Percentiles rank a stretch among this genome's conserved stretches.
Evolutionary conservation across 2,797 vertebrate genomes (phyloP).

Genomic region (Cetoscarus ocellatus): DNA sequence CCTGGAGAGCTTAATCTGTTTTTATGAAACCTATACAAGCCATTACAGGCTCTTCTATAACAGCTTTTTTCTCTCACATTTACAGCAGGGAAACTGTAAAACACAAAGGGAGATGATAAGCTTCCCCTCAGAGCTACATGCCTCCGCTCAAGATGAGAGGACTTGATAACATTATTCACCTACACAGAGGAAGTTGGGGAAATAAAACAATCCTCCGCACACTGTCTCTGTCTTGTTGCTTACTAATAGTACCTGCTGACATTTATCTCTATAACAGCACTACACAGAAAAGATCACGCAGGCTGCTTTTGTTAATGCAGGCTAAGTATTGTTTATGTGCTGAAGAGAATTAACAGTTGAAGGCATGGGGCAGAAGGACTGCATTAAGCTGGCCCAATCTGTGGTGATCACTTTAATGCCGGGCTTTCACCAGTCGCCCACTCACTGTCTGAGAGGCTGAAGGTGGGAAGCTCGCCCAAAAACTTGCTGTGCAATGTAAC

Average conservation of each 20-base stretch:
- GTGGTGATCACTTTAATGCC: conserved; percentile 54
- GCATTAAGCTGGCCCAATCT: conserved; percentile 44
- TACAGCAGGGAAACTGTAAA: conserved; percentile 40
- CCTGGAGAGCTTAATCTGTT: conserved; percentile 30
- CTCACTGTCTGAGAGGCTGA: conserved; percentile 52
- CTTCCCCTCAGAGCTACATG: conserved; percentile 37
- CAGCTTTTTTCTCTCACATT: conserved; percentile 31
- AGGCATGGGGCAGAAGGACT: conserved; percentile 18
- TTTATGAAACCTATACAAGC: conserved; percentile 32
- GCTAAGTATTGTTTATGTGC: conserved; percentile 62
- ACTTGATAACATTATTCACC: conserved; percentile 56
- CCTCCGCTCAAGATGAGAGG: conserved; percentile 38
- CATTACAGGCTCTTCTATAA: conserved; percentile 22
- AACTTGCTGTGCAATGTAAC: conserved; percentile 37
- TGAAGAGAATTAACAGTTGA: conserved; percentile 67
- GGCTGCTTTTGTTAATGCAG: conserved; percentile 71
- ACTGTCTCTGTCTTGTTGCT: conserved; percentile 28
- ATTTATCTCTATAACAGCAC: conserved; percentile 70
- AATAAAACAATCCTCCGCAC: conserved; percentile 42
- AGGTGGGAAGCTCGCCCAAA: conserved; percentile 28
- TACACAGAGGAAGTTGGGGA: conserved; percentile 46
- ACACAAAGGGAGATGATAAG: conserved; percentile 53
- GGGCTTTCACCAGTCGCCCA: conserved; percentile 58
- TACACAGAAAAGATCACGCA: conserved; percentile 63
- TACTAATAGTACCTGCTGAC: conserved; percentile 43